Evolutionary conservation across 2,113 vertebrate species (phyloP).

Genomic region (Alaudala cheleensis): DNA sequence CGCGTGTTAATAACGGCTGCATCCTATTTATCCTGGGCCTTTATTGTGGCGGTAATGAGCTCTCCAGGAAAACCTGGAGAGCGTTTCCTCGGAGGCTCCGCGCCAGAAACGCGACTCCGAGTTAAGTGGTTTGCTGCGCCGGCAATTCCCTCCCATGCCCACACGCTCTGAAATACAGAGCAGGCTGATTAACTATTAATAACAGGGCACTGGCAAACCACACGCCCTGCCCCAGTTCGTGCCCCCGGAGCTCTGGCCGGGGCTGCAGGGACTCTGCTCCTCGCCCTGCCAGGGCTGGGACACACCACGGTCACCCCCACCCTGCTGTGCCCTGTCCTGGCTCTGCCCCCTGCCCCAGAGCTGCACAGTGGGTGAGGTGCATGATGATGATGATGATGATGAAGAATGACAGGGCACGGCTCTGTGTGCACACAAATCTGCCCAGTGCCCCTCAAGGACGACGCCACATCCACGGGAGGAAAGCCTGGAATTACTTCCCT

Average conservation of each 20-base stretch:
- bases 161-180: background rate
- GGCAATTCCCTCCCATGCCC: constrained; percentile 16
- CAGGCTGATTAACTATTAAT: background rate
- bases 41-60: constrained; percentile 53
- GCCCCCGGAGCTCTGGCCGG: accelerated
- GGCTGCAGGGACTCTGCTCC: accelerated
- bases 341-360: accelerated
- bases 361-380: background rate
- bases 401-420: background rate
- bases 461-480: accelerated
- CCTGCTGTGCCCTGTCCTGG: background rate
- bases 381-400: background rate
- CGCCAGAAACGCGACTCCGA: constrained; percentile 36
- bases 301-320: accelerated
- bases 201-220: background rate
- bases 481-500: background rate
- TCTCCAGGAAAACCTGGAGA: constrained; percentile 65
- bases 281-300: background rate
- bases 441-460: background rate
- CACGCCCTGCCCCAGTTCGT: background rate
- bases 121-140: constrained; percentile 1
- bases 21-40: constrained; percentile 54
- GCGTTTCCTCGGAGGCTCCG: constrained; percentile 7
- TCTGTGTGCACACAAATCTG: background rate
- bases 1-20: constrained; percentile 29